Percentiles rank a stretch among this genome's conserved stretches.
phyloP scores from a whole-genome alignment of 2,888 invertebrate species.

The Amiota communis region DNA sequence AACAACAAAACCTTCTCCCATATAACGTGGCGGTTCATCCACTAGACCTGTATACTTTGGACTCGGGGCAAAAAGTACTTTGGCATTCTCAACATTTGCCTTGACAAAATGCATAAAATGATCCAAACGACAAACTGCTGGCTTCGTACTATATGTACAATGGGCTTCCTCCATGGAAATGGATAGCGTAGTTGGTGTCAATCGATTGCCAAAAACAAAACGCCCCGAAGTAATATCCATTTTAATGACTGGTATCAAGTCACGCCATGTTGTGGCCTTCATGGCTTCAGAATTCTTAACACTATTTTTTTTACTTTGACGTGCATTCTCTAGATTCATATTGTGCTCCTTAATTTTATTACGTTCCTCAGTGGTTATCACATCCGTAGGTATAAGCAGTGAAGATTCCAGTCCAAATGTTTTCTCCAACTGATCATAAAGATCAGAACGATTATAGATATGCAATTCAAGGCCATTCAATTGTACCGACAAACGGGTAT shows the following conservation, averaged over 20 bases:
- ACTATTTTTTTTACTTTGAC: conserved; percentile 73
- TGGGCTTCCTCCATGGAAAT: conserved; percentile 95
- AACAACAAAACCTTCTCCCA: conserved; percentile 99
- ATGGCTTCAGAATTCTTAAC: conserved; percentile 84
- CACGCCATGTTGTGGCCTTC: conserved; percentile 93
- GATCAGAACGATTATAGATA: conserved; percentile 91
- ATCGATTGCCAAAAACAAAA: conserved; percentile 94
- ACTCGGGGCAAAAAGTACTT: conserved; percentile 96
- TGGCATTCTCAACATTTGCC: conserved; percentile 94
- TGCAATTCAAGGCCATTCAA: conserved; percentile 96
- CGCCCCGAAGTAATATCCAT: conserved; percentile 93
- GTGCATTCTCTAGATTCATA: conserved; percentile 79
- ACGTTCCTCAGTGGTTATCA: conserved; percentile 75
- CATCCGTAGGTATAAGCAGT: conserved; percentile 79
- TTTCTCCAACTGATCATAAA: conserved; percentile 90
- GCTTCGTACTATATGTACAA: conserved; percentile 95
- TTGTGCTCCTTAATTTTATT: conserved; percentile 76
- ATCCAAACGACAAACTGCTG: conserved; percentile 93
- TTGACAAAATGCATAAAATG: conserved; percentile 97
- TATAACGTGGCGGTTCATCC: conserved; percentile 95
- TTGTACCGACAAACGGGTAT: conserved; percentile 91
- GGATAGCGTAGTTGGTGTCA: conserved; percentile 94
- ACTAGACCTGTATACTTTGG: conserved; percentile 94
- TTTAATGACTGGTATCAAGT: conserved; percentile 96
- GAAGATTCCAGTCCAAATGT: conserved; percentile 88